phyloP scores from a whole-genome alignment of 2,888 invertebrate genomes.

The Liposcelis brunnea region DNA sequence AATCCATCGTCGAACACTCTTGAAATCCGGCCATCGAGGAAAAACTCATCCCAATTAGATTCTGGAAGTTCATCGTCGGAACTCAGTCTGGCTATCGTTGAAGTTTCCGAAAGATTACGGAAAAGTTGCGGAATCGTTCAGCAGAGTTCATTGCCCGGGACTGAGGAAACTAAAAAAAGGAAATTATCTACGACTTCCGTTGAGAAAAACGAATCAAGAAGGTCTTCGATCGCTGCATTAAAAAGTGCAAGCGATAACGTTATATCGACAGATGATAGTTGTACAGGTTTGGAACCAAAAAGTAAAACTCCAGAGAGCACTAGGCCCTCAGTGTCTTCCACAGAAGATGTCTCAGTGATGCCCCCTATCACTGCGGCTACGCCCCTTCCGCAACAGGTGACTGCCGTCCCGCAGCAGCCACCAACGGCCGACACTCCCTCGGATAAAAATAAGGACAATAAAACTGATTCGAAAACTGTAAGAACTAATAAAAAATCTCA shows the following conservation, averaged over 20 bases:
- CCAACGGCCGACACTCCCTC: conserved; percentile 9
- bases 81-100: conserved; percentile 38
- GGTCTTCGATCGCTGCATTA: conserved; percentile 28
- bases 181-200: conserved; percentile 25
- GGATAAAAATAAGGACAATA: conserved; percentile 5
- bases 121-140: conserved; percentile 44
- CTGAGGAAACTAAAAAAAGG: conserved; percentile 26
- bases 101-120: conserved; percentile 39
- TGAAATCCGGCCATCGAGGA: conserved; percentile 30
- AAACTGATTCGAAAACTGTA: conserved; percentile 11
- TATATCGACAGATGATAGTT: background rate
- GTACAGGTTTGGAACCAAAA: conserved; percentile 4
- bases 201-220: conserved; percentile 22
- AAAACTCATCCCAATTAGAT: conserved; percentile 48
- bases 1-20: conserved; percentile 20
- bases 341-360: conserved; percentile 26
- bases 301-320: conserved; percentile 25
- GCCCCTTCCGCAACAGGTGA: conserved; percentile 7
- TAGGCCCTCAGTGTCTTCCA: conserved; percentile 28
- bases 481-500: conserved; percentile 15
- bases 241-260: background rate
- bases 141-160: conserved; percentile 47
- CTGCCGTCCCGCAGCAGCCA: conserved; percentile 11
- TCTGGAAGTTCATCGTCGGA: conserved; percentile 62
- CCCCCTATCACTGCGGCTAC: conserved; percentile 9